A percentile compares a stretch with the other conserved stretches of the same genome.
Evolutionary conservation across 2,113 vertebrate genomes (phyloP).

Genomic region (Brachypodius melanocephalos): DNA sequence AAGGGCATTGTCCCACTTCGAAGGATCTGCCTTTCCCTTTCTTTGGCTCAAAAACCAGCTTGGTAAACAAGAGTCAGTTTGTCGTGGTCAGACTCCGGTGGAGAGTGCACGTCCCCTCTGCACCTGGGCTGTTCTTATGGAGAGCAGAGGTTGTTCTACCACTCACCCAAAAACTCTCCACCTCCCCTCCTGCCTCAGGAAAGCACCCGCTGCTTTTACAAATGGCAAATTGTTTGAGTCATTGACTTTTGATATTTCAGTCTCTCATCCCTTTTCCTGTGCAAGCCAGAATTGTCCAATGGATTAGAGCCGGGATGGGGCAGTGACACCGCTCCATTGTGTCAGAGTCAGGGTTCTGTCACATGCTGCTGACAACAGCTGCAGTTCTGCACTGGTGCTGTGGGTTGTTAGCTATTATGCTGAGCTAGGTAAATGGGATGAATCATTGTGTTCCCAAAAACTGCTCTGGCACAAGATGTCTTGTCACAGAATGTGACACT

Average conservation of each 20-base stretch:
- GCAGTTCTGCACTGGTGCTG: neutral
- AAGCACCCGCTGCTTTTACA: neutral
- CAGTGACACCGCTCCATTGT: neutral
- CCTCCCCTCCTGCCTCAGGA: neutral
- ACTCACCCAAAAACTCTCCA: neutral
- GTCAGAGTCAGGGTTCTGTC: accelerated
- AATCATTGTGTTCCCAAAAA: neutral
- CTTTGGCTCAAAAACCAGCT: neutral
- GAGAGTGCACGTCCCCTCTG: neutral
- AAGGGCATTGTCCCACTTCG: neutral
- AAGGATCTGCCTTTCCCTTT: neutral
- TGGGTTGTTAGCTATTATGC: neutral
- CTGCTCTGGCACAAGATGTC: neutral
- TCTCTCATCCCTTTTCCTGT: neutral
- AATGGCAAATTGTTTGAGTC: accelerated
- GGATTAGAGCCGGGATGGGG: neutral
- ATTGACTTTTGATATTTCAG: neutral
- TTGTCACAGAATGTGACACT: neutral
- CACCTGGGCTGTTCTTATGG: neutral
- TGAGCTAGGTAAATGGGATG: neutral
- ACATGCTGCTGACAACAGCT: neutral
- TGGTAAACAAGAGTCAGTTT: neutral
- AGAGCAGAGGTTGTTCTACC: neutral
- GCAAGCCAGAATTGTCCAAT: neutral
- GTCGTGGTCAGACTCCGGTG: accelerated